Percentiles rank a stretch among this genome's conserved stretches.
Evolutionary conservation across 2,888 invertebrate genomes (phyloP).

Genomic region (Acanthosepion pharaonis): DNA sequence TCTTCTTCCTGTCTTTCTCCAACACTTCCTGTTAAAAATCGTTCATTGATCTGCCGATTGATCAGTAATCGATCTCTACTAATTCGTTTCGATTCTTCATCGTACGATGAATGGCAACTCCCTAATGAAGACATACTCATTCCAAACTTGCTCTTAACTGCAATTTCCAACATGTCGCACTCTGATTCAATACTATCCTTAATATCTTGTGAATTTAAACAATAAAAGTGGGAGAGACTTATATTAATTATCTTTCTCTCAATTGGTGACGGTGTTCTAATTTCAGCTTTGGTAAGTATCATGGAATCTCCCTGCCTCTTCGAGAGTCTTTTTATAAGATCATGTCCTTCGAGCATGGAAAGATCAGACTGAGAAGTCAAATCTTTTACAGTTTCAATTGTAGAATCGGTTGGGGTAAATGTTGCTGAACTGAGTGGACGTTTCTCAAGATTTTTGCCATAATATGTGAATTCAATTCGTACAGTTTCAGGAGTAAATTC

Average conservation of each 20-base stretch:
- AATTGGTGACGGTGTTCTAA: not conserved
- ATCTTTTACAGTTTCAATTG: not conserved
- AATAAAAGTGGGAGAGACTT: not conserved
- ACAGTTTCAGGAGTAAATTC: not conserved
- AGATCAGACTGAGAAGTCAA: not conserved
- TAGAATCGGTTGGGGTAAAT: not conserved
- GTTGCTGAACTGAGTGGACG: not conserved
- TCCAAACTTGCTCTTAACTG: not conserved
- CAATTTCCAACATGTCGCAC: not conserved
- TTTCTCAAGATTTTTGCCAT: not conserved
- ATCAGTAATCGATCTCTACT: not conserved
- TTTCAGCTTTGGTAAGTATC: no score
- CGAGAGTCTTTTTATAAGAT: not conserved
- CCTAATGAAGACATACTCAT: not conserved
- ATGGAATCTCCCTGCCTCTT: not conserved
- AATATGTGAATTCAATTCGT: conserved; percentile 42
- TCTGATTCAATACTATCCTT: not conserved
- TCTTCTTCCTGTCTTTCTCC: not conserved
- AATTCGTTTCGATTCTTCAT: not conserved
- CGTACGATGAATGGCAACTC: not conserved
- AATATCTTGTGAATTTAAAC: not conserved
- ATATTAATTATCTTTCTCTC: not conserved
- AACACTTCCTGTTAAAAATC: no score
- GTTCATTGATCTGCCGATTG: no score
- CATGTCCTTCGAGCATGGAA: not conserved